A percentile compares a stretch with the other conserved stretches of the same genome.
These are phyloP conservation scores for Brachyhypopomus gauderio DNA, from an alignment of 2,113 vertebrate genomes.

Conservation along the genomic window DNA sequence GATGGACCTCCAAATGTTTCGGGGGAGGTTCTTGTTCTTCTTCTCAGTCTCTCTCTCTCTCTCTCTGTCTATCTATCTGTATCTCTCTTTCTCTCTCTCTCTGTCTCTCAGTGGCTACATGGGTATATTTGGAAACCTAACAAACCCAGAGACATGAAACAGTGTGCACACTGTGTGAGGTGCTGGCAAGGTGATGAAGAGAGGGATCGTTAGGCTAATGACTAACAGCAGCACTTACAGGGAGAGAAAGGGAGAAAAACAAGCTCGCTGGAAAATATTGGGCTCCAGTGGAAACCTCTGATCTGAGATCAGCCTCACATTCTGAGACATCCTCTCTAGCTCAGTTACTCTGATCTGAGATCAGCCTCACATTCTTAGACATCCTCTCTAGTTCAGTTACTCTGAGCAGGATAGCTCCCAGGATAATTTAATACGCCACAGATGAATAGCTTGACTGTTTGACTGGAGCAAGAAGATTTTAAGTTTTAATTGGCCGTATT, in stretches of 20 bases:
- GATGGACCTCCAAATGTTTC: conserved; percentile 63
- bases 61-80: conserved; percentile 36
- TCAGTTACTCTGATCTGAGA: background rate
- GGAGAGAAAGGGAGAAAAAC: conserved; percentile 7
- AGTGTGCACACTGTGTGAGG: conserved; percentile 21
- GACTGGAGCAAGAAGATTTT: background rate
- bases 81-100: conserved; percentile 17
- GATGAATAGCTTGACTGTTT: background rate
- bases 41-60: conserved; percentile 38
- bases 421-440: background rate
- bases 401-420: background rate
- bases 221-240: conserved; percentile 23
- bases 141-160: conserved; percentile 47
- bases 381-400: background rate
- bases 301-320: conserved; percentile 19
- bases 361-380: conserved; percentile 18
- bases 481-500: no score
- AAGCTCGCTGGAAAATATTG: background rate
- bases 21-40: conserved; percentile 50
- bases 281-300: conserved; percentile 9
- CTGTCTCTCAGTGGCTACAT: conserved; percentile 37
- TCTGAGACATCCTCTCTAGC: background rate
- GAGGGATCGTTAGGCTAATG: conserved; percentile 41
- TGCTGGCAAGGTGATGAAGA: conserved; percentile 17
- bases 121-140: conserved; percentile 56